Evolutionary conservation across 1,140 invertebrate species (phyloP), one percentile per base, ranked within the genome.

Genomic region (Acromyrmex charruanus): DNA sequence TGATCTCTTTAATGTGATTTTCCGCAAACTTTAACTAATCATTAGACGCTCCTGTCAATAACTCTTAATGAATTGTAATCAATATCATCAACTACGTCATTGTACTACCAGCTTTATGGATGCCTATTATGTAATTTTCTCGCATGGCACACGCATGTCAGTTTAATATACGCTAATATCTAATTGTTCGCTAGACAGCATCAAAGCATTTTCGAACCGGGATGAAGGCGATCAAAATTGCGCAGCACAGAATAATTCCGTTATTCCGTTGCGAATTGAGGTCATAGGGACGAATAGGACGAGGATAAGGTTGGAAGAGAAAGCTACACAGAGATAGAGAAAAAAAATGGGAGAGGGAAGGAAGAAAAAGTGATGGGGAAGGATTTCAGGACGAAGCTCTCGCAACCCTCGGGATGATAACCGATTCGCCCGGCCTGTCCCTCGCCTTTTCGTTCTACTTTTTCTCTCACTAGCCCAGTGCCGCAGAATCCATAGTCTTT

Each of bases 391-490:
- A 61, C 59, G 89, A 81, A 58, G 53, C 80, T 85, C 74, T 82
- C 74, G 74, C 88, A 92, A 92, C 89, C 89, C 87, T 86, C 35
- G 66, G 84, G 89, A 90, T 90, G 88, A 93, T 92, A 93, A 92
- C 87, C 87, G 85, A 87, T 90, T 92, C 81, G 80, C 80, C 86
- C 77, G 63, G 44, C 58, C 51, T 86, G 65, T 87, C 77, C 77
- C 84, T 86, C 84, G 53, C 80, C 77, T 85, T 88, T 88, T 91
- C 87, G 86, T 81, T 87, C 86, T 87, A 90, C 85, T 89, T 90
- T 90, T 72, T 82, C 59, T 61, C 81, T 21, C 28, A 25, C 68
- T 59, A 31, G 59, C 28, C 55, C 75, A 81, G 71, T 71, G 53
- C 35, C 16, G 10, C 28, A 63, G 71, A 25, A 85, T 72, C 51